These are phyloP conservation scores for Mythimna albipuncta DNA, from an alignment of 2,888 invertebrate species.

Conservation along the genomic window DNA sequence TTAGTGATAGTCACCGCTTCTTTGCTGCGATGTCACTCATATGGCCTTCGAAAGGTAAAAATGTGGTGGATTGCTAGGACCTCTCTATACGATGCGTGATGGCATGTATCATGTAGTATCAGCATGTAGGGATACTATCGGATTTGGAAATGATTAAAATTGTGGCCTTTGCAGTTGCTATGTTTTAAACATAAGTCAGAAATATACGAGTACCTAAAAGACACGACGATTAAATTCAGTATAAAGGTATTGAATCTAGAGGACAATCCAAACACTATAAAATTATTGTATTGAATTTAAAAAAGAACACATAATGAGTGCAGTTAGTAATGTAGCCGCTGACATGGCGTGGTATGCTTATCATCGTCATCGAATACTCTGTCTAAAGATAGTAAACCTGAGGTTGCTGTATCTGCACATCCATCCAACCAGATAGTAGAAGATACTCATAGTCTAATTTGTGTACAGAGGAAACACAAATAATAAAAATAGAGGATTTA, in stretches of 20 bases:
- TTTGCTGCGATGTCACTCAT: constrained; percentile 20
- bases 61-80: constrained; percentile 15
- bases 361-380: neutral
- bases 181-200: constrained; percentile 1
- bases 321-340: neutral
- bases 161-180: neutral
- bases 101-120: neutral
- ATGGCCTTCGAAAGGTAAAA: constrained; percentile 50
- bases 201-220: neutral
- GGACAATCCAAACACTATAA: neutral
- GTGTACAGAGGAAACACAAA: neutral
- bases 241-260: neutral
- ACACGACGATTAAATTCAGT: neutral
- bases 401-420: too few relatives aligned
- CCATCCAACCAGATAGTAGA: neutral
- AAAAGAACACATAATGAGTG: neutral
- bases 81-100: constrained; percentile 28
- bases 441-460: neutral
- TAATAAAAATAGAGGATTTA: neutral
- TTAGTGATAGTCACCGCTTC: constrained; percentile 30
- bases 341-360: neutral
- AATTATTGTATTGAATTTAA: constrained; percentile 4
- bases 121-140: constrained; percentile 1
- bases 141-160: constrained; percentile 20
- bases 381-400: neutral